These are phyloP conservation scores for Parasteatoda tepidariorum DNA, from an alignment of 1,140 invertebrate genomes.

Conservation along the genomic window DNA sequence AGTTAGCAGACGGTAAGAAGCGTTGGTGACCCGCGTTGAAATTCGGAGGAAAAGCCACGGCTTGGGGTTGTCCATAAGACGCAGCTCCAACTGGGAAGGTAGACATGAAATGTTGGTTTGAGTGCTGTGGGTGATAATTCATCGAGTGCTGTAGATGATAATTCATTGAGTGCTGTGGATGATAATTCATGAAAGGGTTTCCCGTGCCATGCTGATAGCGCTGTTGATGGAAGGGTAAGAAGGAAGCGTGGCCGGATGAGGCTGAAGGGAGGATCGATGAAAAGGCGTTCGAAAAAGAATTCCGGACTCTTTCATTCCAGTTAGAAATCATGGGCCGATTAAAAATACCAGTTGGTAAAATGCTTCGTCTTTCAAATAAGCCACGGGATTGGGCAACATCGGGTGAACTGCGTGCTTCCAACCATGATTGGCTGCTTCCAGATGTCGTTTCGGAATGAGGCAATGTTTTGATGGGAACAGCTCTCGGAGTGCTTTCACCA, in stretches of 20 bases:
- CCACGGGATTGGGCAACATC: too few species aligned
- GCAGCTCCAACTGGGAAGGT: neutral
- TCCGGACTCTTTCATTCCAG: constrained; percentile 26
- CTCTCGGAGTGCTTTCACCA: too few species aligned
- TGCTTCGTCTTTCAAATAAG: too few species aligned
- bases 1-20: neutral
- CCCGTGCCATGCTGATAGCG: neutral
- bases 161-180: neutral
- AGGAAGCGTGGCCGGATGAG: neutral
- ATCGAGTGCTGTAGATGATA: neutral
- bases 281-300: constrained; percentile 30
- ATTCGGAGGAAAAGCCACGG: too few species aligned
- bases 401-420: too few species aligned
- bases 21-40: neutral
- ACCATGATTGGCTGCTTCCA: too few species aligned
- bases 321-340: neutral
- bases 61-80: constrained; percentile 3
- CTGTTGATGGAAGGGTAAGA: neutral
- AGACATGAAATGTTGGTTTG: too few species aligned
- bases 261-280: neutral
- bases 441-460: too few species aligned
- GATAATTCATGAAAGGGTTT: neutral
- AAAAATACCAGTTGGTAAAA: neutral
- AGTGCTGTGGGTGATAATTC: neutral
- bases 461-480: too few species aligned